Evolutionary conservation across 2,113 vertebrate genomes (phyloP), one percentile per base, ranked within the genome.

Genomic region (Pteruthius melanotis): DNA sequence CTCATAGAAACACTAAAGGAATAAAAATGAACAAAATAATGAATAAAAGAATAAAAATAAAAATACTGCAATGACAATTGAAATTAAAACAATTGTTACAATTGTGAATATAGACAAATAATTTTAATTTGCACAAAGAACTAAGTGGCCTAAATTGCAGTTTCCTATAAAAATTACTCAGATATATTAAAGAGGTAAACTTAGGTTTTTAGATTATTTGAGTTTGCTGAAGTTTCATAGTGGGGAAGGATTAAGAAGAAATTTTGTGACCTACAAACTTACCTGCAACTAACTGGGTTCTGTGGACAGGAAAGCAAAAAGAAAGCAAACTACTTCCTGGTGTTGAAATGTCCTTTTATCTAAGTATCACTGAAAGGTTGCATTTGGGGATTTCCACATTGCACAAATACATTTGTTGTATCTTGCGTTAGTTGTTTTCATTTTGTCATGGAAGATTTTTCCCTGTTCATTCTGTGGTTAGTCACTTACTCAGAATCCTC

Each of bases 111-210:
- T 26, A 69, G 63, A 82, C 13, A 95, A 91, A 91, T 78, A 90
- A 77, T 81, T 49, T 91, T 94, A 42, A 52, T 59, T 86, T 96
- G 57, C 87, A 94, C 66, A 77, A 33, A 82, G 53, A 92, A 70
- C 54, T 40, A 45, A 87, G 61, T 95, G 82, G 69, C 87, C 92
- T 96, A 88, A 96, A 95, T 96, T 87, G 45, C 39, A 69, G 7
- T 89, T 97, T 94, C 74, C 89, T 97, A 80, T 98, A 95, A 94
- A 96, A 91, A 96, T 76, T 61, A 83, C 56, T 54, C 66, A 69
- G 61, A 91, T 93, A 84, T 65, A 35, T 88, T 66, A 24, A 87
- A 57, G 78, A 66, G 47, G 50, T 49, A 90, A 92, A 96, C 89
- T 84, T 72, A 44, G 47, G 27, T 33, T 88, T 93, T 85, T 85